These are phyloP conservation scores for Megamerina dolium DNA, from an alignment of 2,888 invertebrate species.

Conservation along the genomic window DNA sequence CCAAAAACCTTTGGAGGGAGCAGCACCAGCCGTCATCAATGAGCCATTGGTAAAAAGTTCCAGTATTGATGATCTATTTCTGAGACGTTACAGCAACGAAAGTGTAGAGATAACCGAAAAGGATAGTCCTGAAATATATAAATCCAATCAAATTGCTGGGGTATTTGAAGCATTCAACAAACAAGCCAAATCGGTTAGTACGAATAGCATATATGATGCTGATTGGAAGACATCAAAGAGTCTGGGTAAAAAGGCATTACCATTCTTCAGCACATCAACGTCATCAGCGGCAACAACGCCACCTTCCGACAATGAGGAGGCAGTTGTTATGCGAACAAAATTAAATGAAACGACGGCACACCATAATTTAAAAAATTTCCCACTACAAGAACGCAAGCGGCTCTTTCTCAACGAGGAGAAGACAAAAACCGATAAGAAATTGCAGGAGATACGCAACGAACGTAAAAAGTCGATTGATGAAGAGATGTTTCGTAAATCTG, in stretches of 20 bases:
- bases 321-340: slow-evolving; percentile 14
- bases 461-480: slow-evolving; percentile 39
- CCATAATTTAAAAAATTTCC: slow-evolving; percentile 6
- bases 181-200: slow-evolving; percentile 29
- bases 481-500: slow-evolving; percentile 26
- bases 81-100: slow-evolving; percentile 49
- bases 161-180: slow-evolving; percentile 26
- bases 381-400: slow-evolving; percentile 42
- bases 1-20: too few species aligned
- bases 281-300: slow-evolving; percentile 11
- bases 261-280: slow-evolving; percentile 12
- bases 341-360: background rate
- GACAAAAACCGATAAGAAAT: slow-evolving; percentile 33
- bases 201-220: slow-evolving; percentile 14
- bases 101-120: slow-evolving; percentile 47
- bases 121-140: slow-evolving; percentile 28
- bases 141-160: slow-evolving; percentile 10
- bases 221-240: slow-evolving; percentile 14
- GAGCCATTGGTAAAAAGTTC: too few species aligned
- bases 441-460: slow-evolving; percentile 37
- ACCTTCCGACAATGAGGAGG: background rate
- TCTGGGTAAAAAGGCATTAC: slow-evolving; percentile 24
- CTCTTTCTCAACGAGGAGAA: slow-evolving; percentile 43
- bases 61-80: slow-evolving; percentile 37
- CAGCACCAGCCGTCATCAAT: too few species aligned